Base-by-base conservation (phyloP, 2,113 vertebrate genomes). In the Polypterus bichir region DNA sequence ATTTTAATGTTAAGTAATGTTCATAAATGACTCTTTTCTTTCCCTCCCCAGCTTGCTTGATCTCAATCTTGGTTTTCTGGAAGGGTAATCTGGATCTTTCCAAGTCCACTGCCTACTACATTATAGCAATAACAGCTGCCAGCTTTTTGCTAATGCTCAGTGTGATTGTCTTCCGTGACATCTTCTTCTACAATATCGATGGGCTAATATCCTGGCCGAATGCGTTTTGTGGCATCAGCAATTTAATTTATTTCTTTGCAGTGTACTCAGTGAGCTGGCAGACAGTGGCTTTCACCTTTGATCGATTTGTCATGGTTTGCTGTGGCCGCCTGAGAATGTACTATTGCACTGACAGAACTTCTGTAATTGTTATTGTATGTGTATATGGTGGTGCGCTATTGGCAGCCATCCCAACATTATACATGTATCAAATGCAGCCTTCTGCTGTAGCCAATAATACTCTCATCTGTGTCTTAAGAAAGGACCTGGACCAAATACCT, bases 181-280 rank as follows among this genome's bases (percentile, higher is more conserved):
- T 68, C 49, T 68, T 68, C 62, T 68, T 60, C 54, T 68, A 64
- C 59, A 64, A 68, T 6, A 62, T 68, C 45, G 66, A 68, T 46
- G 44, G 59, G 4, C 63, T 54, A 0, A 53, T 68, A 4, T 68
- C 53, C 52, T 68, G 66, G 62, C 66, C 66, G 1, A 45, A 68
- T 9, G 58, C 44, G 27, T 64, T 59, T 46, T 68, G 66, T 44
- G 57, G 66, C 5, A 45, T 64, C 53, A 63, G 61, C 47, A 68
- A 68, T 48, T 68, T 61, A 62, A 64, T 68, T 47, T 70, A 67
- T 44, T 56, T 63, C 45, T 46, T 58, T 3, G 51, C 60, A 47
- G 63, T 64, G 9, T 67, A 59, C 60, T 62, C 65, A 4, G 57
- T 65, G 6, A 68, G 46, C 3, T 70, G 65, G 69, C 60, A 67